Evolutionary conservation across 2,888 invertebrate genomes (phyloP).

Genomic region (Steinernema carpocapsae): DNA sequence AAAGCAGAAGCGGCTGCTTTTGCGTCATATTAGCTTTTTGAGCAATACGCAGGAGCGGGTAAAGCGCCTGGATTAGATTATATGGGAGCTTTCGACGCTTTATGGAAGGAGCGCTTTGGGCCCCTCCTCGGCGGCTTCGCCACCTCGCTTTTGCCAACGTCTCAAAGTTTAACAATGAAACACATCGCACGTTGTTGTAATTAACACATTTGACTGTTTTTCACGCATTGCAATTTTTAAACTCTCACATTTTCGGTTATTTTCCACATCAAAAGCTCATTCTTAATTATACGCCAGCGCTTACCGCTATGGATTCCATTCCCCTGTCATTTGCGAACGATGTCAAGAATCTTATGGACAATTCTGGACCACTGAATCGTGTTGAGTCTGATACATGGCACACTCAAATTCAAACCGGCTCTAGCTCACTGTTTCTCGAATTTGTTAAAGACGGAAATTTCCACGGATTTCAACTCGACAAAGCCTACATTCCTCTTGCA

Average conservation of each 20-base stretch:
- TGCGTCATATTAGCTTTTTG: not conserved
- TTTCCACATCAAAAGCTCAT: not conserved
- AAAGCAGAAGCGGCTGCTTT: not conserved
- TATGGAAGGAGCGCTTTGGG: too few species aligned
- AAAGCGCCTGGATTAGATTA: not conserved
- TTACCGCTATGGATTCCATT: not conserved
- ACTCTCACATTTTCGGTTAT: too few species aligned
- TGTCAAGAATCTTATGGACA: not conserved
- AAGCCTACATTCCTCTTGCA: too few species aligned
- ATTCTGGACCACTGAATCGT: not conserved
- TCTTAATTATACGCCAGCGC: not conserved
- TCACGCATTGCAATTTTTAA: not conserved
- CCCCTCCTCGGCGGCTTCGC: too few species aligned
- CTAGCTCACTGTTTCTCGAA: too few species aligned
- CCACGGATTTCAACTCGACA: too few species aligned
- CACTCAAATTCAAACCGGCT: not conserved
- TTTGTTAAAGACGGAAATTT: too few species aligned
- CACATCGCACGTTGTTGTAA: too few species aligned
- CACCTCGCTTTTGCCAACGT: too few species aligned
- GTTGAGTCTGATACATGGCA: not conserved
- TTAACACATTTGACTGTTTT: not conserved
- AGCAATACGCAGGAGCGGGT: not conserved
- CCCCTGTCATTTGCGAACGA: not conserved
- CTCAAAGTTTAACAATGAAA: too few species aligned
- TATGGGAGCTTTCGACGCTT: too few species aligned